Conservation (phyloP, 2,113 vertebrate species). For the Xenopus borealis region DNA sequence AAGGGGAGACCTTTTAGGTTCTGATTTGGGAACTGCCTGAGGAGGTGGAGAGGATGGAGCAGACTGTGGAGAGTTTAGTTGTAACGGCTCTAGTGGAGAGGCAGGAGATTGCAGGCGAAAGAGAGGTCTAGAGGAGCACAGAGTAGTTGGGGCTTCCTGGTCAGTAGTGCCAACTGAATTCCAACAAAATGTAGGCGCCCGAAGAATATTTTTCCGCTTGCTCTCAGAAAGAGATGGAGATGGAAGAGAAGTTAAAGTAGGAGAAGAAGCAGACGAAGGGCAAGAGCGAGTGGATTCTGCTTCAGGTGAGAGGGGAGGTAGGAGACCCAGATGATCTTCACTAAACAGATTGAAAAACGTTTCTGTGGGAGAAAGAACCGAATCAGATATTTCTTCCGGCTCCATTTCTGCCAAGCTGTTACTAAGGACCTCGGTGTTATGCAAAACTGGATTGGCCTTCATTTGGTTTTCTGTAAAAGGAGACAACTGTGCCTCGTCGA, state of each 20-base stretch:
- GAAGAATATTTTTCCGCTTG: constrained; percentile 68
- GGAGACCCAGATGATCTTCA: not conserved
- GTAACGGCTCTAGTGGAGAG: not conserved
- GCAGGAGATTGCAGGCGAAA: constrained; percentile 41
- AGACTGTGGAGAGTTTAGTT: constrained; percentile 48
- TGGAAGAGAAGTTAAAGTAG: constrained; percentile 38
- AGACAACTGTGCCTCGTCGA: constrained; percentile 61
- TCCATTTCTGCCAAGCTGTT: constrained; percentile 1
- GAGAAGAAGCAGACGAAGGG: constrained; percentile 42
- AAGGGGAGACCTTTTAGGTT: constrained; percentile 56
- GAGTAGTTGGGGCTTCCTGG: constrained; percentile 55
- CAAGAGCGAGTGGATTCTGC: constrained; percentile 11
- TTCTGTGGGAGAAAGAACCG: constrained; percentile 6
- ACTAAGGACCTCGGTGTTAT: constrained; percentile 41
- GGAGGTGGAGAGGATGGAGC: constrained; percentile 37
- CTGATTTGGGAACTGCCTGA: not conserved
- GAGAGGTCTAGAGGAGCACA: constrained; percentile 48
- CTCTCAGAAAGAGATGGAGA: constrained; percentile 48
- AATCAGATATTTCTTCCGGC: constrained; percentile 15
- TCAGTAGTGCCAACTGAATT: constrained; percentile 62
- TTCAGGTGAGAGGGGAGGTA: constrained; percentile 10
- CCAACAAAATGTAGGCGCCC: constrained; percentile 83
- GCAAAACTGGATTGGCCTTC: not conserved
- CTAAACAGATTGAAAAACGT: constrained; percentile 2
- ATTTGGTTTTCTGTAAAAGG: constrained; percentile 9